These are phyloP conservation scores for Neocloeon triangulifer DNA, from an alignment of 1,140 invertebrate species.

Conservation along the genomic window DNA sequence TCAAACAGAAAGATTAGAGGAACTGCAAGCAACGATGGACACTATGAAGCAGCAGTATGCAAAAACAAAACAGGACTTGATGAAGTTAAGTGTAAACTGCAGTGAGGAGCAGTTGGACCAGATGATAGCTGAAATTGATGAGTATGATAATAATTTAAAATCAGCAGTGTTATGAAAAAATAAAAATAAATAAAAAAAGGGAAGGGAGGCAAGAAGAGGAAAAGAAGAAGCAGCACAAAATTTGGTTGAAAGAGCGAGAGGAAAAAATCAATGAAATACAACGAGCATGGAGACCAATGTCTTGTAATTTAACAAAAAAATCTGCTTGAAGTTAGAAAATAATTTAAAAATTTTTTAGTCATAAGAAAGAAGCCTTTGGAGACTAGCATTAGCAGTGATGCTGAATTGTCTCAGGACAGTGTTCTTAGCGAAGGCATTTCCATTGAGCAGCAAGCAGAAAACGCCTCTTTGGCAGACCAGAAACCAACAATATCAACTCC, in stretches of 20 bases:
- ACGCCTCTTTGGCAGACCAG: too few species aligned
- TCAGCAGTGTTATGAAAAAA: slow-evolving; percentile 13
- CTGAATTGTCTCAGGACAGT: too few species aligned
- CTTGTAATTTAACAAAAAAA: too few species aligned
- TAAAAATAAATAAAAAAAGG: slow-evolving; percentile 40
- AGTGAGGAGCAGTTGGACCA: slow-evolving; percentile 31
- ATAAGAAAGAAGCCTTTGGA: too few species aligned
- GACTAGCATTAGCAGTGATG: too few species aligned
- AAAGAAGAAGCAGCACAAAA: slow-evolving; percentile 30
- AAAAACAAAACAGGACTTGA: slow-evolving; percentile 39
- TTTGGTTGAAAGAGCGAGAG: slow-evolving; percentile 47
- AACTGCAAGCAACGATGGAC: slow-evolving; percentile 44
- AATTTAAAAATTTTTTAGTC: too few species aligned
- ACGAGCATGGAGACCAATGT: slow-evolving; percentile 24
- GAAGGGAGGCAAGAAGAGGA: too few species aligned
- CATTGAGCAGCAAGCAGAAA: too few species aligned
- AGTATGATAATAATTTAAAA: slow-evolving; percentile 16
- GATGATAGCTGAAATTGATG: slow-evolving; percentile 47
- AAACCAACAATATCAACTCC: slow-evolving; percentile 4
- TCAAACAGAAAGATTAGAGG: slow-evolving; percentile 47
- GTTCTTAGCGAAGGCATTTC: too few species aligned
- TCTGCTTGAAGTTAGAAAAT: too few species aligned
- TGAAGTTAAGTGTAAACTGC: slow-evolving; percentile 26
- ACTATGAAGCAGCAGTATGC: slow-evolving; percentile 47
- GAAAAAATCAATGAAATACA: slow-evolving; percentile 30